Conservation (phyloP, 1,140 invertebrate species). For the Holotrichia oblita region DNA sequence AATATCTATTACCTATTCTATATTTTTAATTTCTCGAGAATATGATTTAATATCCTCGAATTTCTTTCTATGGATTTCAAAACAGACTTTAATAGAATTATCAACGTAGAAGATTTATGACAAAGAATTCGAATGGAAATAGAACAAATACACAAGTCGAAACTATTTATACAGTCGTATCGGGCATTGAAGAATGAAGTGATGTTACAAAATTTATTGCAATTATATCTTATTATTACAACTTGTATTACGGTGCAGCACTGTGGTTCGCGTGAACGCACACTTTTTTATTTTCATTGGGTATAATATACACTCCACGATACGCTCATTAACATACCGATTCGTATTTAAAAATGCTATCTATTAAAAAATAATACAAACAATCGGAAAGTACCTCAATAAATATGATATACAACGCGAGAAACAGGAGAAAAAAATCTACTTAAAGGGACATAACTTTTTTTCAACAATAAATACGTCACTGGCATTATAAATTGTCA, state of each 20-base stretch:
- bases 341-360: slow-evolving; percentile 11
- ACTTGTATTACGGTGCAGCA: not conserved
- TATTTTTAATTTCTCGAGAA: too few species aligned
- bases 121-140: too few species aligned
- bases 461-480: slow-evolving; percentile 40
- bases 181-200: too few species aligned
- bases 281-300: not conserved
- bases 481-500: slow-evolving; percentile 38
- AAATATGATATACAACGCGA: not conserved
- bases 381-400: slow-evolving; percentile 26
- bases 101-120: too few species aligned
- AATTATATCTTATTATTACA: too few species aligned
- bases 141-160: too few species aligned
- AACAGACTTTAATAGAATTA: too few species aligned
- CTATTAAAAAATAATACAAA: slow-evolving; percentile 36
- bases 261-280: not conserved
- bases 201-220: too few species aligned
- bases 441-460: slow-evolving; percentile 36
- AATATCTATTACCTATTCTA: too few species aligned
- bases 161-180: too few species aligned
- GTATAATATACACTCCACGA: not conserved
- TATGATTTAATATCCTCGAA: too few species aligned
- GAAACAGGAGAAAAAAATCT: not conserved
- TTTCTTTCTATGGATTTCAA: too few species aligned
- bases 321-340: slow-evolving; percentile 16